Base-by-base conservation (phyloP, 2,888 invertebrate genomes). In the Theodoxus fluviatilis region DNA sequence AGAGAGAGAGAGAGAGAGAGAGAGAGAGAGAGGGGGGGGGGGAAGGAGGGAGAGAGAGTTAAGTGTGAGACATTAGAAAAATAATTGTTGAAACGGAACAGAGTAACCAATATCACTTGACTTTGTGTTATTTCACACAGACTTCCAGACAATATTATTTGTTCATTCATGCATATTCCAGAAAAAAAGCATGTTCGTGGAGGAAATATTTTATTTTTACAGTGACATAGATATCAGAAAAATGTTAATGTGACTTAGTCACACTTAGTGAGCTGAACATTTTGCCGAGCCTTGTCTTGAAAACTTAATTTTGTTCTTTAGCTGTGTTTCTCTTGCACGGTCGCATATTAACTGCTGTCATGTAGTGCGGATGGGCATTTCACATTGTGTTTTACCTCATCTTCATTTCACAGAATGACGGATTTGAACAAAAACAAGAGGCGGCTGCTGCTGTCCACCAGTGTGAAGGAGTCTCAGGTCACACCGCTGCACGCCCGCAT, bases 401-500 rank as follows among this genome's bases (percentile, higher is more conserved):
- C 18, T 22, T 66, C 18, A 35, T 59, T 57, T 73, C 70, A 3
- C 71, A 85, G 86, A 33, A 74, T 86, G 37, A 78, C 81, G 35
- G 87, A 87, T 71, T 71, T 82, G 66, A 76, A 79, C 3, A 81
- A 81, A 59, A 83, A 79, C 75, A 85, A 84, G 69, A 73, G 85
- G 43, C 73, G 85, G 31, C 73, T 87, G 9, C 75, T 81, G 52
- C 74, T 87, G 67, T 87, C 87, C 4, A 86, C 85, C 7, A 75
- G 85, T 1, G 81, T 82, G 76, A 85, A 82, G 73, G 86, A 85
- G 55, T 81, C 79, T 12, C 80, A 81, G 38, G 76, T 81, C 1
- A 84, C 82, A 4, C 84, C 84, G 1, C 80, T 86, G 3, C 86
- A 85, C 76, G 84, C 83, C 43, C 83, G 83, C 69, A 74, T 86